Conservation (phyloP, 2,113 vertebrate genomes). For the Eptesicus fuscus region DNA sequence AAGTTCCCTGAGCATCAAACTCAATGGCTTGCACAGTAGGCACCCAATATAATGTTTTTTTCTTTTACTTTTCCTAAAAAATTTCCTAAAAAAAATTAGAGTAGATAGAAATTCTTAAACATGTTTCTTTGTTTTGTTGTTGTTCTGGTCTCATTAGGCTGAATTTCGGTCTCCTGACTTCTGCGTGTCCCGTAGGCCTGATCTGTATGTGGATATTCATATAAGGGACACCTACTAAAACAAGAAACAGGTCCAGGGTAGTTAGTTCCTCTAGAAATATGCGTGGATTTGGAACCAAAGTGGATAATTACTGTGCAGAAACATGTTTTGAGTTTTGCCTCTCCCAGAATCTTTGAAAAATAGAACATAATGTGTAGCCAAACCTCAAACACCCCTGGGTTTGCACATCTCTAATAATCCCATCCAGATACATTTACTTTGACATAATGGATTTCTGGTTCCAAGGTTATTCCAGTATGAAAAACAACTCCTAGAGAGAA, state of each 20-base stretch:
- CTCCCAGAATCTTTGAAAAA: constrained; percentile 61
- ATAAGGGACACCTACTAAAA: constrained; percentile 33
- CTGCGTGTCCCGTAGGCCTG: neutral
- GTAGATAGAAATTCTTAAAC: neutral
- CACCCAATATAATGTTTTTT: neutral
- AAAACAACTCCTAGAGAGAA: constrained; percentile 43
- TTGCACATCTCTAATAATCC: constrained; percentile 53
- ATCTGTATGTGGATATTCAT: neutral
- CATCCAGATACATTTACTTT: constrained; percentile 62
- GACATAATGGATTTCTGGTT: constrained; percentile 46
- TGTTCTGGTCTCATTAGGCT: neutral
- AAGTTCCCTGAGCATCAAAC: neutral
- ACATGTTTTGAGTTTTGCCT: constrained; percentile 68
- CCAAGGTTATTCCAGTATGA: constrained; percentile 44
- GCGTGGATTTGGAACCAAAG: constrained; percentile 40
- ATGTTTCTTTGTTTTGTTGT: neutral
- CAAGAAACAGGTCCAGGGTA: constrained; percentile 35
- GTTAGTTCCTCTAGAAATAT: constrained; percentile 42
- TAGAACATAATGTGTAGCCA: constrained; percentile 62
- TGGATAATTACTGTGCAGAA: constrained; percentile 57
- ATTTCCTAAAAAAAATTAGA: neutral
- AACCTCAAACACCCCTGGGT: constrained; percentile 54
- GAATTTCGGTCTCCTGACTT: neutral
- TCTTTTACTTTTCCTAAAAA: neutral
- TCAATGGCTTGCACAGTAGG: neutral